Base-by-base conservation (phyloP, 2,797 vertebrate species). In the Chelmon rostratus region DNA sequence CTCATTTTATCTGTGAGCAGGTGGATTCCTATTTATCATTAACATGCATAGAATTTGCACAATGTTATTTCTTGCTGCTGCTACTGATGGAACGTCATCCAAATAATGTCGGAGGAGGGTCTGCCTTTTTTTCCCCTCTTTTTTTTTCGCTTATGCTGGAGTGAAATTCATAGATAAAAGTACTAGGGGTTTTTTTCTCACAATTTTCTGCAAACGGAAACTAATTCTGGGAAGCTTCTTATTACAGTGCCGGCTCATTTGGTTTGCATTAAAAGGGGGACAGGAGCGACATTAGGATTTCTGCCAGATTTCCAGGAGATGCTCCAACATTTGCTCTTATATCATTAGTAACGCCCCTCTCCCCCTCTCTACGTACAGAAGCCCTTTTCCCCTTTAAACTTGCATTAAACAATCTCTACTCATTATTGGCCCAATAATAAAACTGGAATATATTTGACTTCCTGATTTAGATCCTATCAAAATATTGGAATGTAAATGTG, bases 21-120 rank as follows among this genome's bases (percentile, higher is more conserved):
- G 97, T 99, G 98, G 97, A 99, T 98, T 98, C 97, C 97, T 99
- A 98, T 99, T 98, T 99, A 99, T 99, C 98, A 99, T 99, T 99
- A 99, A 97, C 98, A 99, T 99, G 97, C 98, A 99, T 99, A 98
- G 98, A 99, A 99, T 99, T 99, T 97, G 96, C 97, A 97, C 97
- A 97, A 96, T 98, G 97, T 98, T 99, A 98, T 99, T 99, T 97
- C 97, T 98, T 95, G 96, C 93, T 81, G 90, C 93, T 86, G 86
- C 91, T 96, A 98, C 97, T 98, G 98, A 98, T 99, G 98, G 98
- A 98, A 99, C 98, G 97, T 99, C 93, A 98, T 97, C 98, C 97
- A 99, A 99, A 99, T 99, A 98, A 99, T 98, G 97, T 98, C 95
- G 97, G 97, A 97, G 96, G 93, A 93, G 91, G 93, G 92, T 92